phyloP scores from a whole-genome alignment of 2,113 vertebrate species.

The Corythornis vintsioides region DNA sequence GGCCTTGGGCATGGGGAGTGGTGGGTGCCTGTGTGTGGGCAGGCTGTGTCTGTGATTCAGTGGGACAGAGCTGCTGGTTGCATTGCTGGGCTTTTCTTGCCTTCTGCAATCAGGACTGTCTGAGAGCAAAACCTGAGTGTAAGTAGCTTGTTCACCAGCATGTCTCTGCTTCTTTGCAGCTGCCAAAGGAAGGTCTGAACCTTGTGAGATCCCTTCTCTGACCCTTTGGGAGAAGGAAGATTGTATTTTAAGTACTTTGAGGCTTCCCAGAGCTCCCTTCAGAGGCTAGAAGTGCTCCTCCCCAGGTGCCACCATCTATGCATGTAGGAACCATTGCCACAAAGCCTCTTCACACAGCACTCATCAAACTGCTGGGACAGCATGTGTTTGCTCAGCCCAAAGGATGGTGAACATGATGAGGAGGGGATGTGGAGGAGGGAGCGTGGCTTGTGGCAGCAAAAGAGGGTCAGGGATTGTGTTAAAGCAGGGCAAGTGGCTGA shows the following conservation, averaged over 20 bases:
- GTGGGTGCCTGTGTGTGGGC: rapidly evolving
- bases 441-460: not conserved
- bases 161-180: not conserved
- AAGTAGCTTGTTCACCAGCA: not conserved
- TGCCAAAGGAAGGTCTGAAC: not conserved
- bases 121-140: not conserved
- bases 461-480: not conserved
- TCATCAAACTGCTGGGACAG: not conserved
- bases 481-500: not conserved
- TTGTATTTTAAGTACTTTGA: not conserved
- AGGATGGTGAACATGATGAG: not conserved
- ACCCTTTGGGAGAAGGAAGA: not conserved
- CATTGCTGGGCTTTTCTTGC: not conserved
- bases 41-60: rapidly evolving
- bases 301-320: not conserved
- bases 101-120: not conserved
- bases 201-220: not conserved
- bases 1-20: not conserved
- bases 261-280: not conserved
- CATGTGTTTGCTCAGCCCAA: not conserved
- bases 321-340: not conserved
- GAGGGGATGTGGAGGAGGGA: not conserved
- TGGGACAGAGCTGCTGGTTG: not conserved
- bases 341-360: rapidly evolving
- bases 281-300: not conserved